phyloP scores from a whole-genome alignment of 2,797 vertebrate species.

The Perdix hodgsoniae region DNA sequence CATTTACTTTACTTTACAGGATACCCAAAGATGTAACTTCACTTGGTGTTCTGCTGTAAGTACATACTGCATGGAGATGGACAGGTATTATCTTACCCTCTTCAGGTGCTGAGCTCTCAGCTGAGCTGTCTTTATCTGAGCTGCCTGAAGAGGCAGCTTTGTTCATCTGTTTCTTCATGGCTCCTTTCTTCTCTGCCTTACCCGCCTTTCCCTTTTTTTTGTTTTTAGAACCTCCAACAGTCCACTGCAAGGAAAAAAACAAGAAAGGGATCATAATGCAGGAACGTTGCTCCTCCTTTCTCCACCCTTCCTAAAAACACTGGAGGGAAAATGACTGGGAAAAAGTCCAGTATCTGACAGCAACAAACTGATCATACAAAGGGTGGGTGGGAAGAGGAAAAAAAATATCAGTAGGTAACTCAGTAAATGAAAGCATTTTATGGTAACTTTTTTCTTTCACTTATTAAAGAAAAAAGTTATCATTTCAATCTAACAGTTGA shows the following conservation, averaged over 20 bases:
- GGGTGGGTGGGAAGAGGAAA: not conserved
- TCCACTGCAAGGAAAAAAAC: constrained; percentile 87
- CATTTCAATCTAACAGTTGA: not conserved
- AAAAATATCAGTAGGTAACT: not conserved
- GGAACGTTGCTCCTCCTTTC: not conserved
- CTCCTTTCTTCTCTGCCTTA: constrained; percentile 94
- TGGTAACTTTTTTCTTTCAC: not conserved
- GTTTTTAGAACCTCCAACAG: constrained; percentile 95
- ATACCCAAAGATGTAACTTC: not conserved
- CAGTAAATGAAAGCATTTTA: not conserved
- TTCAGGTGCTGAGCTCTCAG: constrained; percentile 96
- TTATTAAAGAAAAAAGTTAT: not conserved
- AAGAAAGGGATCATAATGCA: constrained; percentile 22
- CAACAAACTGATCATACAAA: not conserved
- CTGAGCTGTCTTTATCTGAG: constrained; percentile 95
- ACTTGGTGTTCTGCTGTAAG: not conserved
- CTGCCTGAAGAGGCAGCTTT: constrained; percentile 95
- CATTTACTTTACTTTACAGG: not conserved
- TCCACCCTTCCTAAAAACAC: not conserved
- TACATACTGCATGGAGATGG: not conserved
- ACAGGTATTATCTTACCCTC: constrained; percentile 85
- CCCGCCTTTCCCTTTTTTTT: constrained; percentile 94
- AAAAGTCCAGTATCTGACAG: not conserved
- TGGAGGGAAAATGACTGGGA: not conserved
- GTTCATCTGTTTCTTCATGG: constrained; percentile 90